Conservation (phyloP, 2,797 vertebrate genomes). For the Cossypha caffra region DNA sequence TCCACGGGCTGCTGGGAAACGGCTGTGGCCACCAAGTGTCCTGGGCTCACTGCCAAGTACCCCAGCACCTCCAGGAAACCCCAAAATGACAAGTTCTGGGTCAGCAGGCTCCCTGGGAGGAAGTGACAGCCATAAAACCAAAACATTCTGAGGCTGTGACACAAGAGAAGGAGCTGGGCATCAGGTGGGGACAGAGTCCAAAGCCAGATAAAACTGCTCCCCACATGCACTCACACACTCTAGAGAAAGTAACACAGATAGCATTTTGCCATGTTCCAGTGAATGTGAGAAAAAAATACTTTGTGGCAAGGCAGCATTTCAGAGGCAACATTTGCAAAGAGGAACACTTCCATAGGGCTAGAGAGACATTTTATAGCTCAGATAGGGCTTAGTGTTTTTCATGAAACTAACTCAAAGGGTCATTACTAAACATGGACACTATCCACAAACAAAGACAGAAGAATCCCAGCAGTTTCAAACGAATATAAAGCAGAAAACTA, state of each 20-base stretch:
- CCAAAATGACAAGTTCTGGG: background rate
- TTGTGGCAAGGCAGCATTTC: background rate
- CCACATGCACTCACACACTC: fast-evolving
- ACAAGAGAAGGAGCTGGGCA: background rate
- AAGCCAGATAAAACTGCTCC: background rate
- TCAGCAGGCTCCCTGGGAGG: background rate
- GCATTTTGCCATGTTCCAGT: background rate
- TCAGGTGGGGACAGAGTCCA: background rate
- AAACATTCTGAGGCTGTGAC: background rate
- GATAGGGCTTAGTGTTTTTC: background rate
- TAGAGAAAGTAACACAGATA: background rate
- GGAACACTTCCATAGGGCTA: background rate
- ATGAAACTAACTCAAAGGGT: background rate
- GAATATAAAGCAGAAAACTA: background rate
- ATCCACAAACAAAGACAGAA: background rate
- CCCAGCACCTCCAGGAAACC: background rate
- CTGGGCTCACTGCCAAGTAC: background rate
- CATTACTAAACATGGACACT: background rate
- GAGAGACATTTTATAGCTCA: background rate
- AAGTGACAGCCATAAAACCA: background rate
- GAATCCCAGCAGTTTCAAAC: background rate
- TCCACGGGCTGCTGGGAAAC: background rate
- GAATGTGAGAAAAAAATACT: background rate
- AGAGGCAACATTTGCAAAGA: background rate
- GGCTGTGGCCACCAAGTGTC: background rate